Evolutionary conservation across 1,140 invertebrate genomes (phyloP).

Genomic region (Epicauta chinensis): DNA sequence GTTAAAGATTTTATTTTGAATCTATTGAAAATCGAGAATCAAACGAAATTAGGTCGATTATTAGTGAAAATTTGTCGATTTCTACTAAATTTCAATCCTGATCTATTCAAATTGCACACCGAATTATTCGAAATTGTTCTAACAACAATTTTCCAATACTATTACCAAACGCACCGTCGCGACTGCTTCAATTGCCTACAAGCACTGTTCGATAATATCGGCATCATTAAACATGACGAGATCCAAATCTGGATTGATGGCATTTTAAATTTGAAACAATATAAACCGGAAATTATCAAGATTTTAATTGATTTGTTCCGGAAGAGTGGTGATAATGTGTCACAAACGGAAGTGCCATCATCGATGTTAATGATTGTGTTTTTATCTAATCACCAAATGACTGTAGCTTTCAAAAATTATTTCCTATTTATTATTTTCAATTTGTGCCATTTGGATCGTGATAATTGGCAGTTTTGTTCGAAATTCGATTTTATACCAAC

Average conservation of each 20-base stretch:
- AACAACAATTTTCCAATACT: constrained; percentile 51
- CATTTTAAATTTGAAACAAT: constrained; percentile 34
- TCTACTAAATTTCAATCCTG: constrained; percentile 52
- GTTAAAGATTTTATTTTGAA: constrained; percentile 46
- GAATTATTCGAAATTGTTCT: constrained; percentile 53
- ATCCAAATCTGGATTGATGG: constrained; percentile 60
- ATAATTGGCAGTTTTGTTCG: not conserved
- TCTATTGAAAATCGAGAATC: too few relatives aligned
- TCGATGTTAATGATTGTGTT: too few relatives aligned
- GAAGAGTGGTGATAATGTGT: too few relatives aligned
- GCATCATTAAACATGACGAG: constrained; percentile 38
- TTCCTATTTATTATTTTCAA: constrained; percentile 29
- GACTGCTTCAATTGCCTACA: constrained; percentile 7
- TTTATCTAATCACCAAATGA: too few relatives aligned
- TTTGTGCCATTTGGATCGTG: constrained; percentile 33
- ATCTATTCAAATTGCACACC: constrained; percentile 49
- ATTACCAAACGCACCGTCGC: constrained; percentile 45
- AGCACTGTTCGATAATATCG: too few relatives aligned
- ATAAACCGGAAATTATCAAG: constrained; percentile 41
- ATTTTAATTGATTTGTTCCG: constrained; percentile 36
- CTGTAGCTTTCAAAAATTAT: constrained; percentile 21
- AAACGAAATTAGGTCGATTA: too few relatives aligned
- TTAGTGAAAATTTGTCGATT: constrained; percentile 45
- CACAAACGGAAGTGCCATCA: constrained; percentile 4
- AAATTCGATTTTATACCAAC: constrained; percentile 12